Evolutionary conservation across 2,113 vertebrate species (phyloP), one percentile per base, ranked within the genome.

Genomic region (Chamaea fasciata): DNA sequence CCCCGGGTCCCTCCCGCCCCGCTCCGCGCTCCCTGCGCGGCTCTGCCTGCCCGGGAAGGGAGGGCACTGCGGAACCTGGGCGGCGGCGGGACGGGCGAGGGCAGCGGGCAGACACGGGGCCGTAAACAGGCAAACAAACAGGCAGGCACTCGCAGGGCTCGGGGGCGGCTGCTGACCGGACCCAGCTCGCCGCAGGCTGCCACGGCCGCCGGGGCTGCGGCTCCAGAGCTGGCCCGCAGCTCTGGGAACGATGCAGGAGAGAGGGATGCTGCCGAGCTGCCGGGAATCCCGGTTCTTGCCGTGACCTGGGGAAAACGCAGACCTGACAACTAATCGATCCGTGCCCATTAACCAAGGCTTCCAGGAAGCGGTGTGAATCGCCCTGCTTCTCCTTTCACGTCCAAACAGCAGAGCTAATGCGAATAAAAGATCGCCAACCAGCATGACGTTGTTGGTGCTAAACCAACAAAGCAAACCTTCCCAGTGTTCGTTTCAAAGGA

Each of bases 281-380:
- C 16, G 63, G 59, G 42, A 67, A 18, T 3, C 12, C 31, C 10
- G 19, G 44, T 2, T 11, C 42, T 16, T 44, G 28, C 49, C 37
- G 28, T 3, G 73, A 21, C 9, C 19, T 8, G 27, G 31, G 68
- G 8, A 42, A 60, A 24, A 31, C 12, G 20, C 77, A 55, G 60
- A n/a, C 20, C 71, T 81, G 91, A 91, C 92, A 87, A 65, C 27
- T 52, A 76, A 87, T 97, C 89, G 8, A 82, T 95, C 60, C 7
- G 10, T 5, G 8, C 77, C 87, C 92, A 87, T 96, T 89, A 94
- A 19, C 60, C 37, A 2, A 41, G 44, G 65, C 62, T 94, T 79
- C 89, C 89, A 71, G 83, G 81, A 50, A 91, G 49, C 1, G 13
- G 44, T 59, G 74, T 15, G 78, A 65, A 69, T 10, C 27, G 46